These are phyloP conservation scores for Carlito syrichta DNA, from an alignment of 2,113 vertebrate species.

Conservation along the genomic window DNA sequence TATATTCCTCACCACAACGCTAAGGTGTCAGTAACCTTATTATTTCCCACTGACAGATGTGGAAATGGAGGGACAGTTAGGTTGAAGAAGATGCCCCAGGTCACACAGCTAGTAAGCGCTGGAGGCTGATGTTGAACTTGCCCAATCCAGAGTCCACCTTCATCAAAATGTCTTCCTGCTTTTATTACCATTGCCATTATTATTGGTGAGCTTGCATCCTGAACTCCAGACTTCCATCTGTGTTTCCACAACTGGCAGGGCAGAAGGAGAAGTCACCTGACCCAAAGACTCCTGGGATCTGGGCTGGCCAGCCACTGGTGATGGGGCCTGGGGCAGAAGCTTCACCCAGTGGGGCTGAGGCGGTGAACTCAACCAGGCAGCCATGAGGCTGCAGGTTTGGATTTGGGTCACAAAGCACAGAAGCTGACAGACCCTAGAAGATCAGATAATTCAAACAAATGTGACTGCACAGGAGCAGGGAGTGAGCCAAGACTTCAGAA, in stretches of 20 bases:
- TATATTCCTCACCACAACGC: background rate
- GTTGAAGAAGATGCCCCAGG: background rate
- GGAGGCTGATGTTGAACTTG: background rate
- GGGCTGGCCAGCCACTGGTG: background rate
- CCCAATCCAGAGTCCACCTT: background rate
- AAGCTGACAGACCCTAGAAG: background rate
- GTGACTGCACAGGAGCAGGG: too few relatives aligned
- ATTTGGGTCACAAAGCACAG: background rate
- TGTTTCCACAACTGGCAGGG: background rate
- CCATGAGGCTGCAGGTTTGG: background rate
- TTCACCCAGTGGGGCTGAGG: background rate
- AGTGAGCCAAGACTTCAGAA: background rate
- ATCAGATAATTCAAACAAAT: background rate
- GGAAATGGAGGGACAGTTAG: background rate
- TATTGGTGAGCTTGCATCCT: background rate
- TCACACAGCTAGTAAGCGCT: background rate
- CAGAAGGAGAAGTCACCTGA: background rate
- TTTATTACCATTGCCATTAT: too few relatives aligned
- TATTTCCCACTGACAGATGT: background rate
- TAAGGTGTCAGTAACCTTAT: background rate
- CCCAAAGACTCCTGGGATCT: background rate
- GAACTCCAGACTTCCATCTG: background rate
- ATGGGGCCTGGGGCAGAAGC: background rate
- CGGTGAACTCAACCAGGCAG: background rate
- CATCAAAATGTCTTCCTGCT: rapidly evolving